These are phyloP conservation scores for Ochropleura leucogaster DNA, from an alignment of 2,888 invertebrate species.

Conservation along the genomic window DNA sequence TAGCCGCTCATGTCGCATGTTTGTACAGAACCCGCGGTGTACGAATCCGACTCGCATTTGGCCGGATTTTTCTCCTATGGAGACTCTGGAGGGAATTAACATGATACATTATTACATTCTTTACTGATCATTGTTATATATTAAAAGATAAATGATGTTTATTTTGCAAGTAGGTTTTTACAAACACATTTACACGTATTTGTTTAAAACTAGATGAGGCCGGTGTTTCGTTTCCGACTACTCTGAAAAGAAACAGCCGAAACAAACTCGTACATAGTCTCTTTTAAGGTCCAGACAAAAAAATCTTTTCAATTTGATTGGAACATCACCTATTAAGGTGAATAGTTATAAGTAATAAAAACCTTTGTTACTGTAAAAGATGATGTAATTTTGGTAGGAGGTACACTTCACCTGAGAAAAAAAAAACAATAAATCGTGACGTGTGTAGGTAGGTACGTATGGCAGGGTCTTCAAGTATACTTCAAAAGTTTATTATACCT, in stretches of 20 bases:
- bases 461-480: conserved; percentile 11
- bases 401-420: neutral
- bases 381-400: neutral
- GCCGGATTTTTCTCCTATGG: neutral
- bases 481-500: conserved; percentile 34
- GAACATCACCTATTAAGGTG: neutral
- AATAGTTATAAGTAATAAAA: too few relatives aligned
- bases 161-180: too few relatives aligned
- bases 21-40: too few relatives aligned
- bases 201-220: too few relatives aligned
- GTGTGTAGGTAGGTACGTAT: neutral
- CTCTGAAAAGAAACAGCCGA: too few relatives aligned
- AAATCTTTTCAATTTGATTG: neutral
- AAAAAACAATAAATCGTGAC: conserved; percentile 15
- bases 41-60: too few relatives aligned
- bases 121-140: neutral
- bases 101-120: neutral
- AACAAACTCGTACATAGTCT: too few relatives aligned
- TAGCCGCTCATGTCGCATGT: too few relatives aligned
- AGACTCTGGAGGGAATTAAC: neutral
- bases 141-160: too few relatives aligned
- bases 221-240: too few relatives aligned
- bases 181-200: too few relatives aligned
- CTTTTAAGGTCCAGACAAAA: too few relatives aligned
- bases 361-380: neutral